Base-by-base conservation (phyloP, 2,113 vertebrate species). In the Trachemys scripta region DNA sequence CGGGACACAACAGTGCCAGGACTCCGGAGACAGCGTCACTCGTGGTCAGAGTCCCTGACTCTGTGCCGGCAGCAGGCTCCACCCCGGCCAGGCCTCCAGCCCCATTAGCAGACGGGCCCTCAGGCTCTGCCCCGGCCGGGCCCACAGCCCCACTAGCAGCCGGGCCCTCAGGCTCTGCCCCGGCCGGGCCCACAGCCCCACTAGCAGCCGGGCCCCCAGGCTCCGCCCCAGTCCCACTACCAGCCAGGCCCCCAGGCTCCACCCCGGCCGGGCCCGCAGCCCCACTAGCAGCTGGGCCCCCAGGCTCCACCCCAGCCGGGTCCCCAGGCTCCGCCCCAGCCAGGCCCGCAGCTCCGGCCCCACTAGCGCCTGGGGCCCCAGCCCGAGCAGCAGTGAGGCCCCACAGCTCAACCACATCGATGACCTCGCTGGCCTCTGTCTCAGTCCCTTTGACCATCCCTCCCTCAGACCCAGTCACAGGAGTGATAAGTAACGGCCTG, bases 221-320 rank as follows among this genome's bases (percentile, higher is more conserved):
- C 12, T 8, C 56, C 0, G 42, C 12, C 42, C 22, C 1, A 8
- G 42, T 20, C 25, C 38, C 6, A 3, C 13, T 6, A 31, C 10
- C 8, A 10, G 5, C 35, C 8, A 1, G 5, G 13, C 10, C 38
- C 35, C 4, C 50, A 25, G 13, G 19, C 24, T 7, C 38, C 2
- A 25, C 11, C 56, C 22, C 4, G 27, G 10, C 13, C 7, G 10
- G 53, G n/a, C 38, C 25, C 24, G 16, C 45, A 6, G 29, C 59
- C 59, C 45, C 57, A 62, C 13, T 22, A 24, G 10, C 47, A 2
- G 45, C 17, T 3, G 13, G 22, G 11, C 13, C n/a, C 13, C 3
- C 8, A n/a, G 6, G 25, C 51, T 1, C 25, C 5, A 9, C 3
- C 45, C 1, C 38, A 10, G 6, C 35, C 8, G 2, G 5, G 13